These are phyloP conservation scores for Vesta saturnalis DNA, from an alignment of 2,888 invertebrate species.

Conservation along the genomic window DNA sequence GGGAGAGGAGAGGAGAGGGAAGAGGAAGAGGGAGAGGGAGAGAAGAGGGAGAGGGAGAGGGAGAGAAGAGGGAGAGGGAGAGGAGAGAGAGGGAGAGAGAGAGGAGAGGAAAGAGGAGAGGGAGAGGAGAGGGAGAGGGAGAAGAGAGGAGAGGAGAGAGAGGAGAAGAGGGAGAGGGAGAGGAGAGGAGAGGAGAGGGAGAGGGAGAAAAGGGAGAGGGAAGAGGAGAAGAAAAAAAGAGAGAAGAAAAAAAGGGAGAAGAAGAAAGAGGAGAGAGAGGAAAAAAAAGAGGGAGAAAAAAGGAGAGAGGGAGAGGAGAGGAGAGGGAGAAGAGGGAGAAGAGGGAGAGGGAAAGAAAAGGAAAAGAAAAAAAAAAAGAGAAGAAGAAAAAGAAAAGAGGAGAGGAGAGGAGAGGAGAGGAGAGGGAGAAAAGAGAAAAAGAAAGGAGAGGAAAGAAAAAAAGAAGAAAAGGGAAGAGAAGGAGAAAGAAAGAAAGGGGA, in stretches of 20 bases:
- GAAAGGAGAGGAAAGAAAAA: too few species aligned
- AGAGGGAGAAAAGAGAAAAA: too few species aligned
- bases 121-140: background rate
- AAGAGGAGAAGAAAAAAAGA: background rate
- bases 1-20: too few species aligned
- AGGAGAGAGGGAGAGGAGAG: background rate
- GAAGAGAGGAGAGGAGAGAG: background rate
- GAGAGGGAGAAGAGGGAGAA: too few species aligned
- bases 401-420: too few species aligned
- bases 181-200: background rate
- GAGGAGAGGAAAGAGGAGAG: background rate
- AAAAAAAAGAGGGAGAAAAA: background rate
- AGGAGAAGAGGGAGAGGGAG: background rate
- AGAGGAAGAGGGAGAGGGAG: background rate
- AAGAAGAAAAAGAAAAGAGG: background rate
- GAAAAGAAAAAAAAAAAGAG: background rate
- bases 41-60: background rate
- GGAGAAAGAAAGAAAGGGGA: too few species aligned
- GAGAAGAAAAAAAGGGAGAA: background rate
- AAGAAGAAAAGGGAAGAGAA: too few species aligned
- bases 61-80: background rate
- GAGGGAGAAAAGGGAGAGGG: background rate
- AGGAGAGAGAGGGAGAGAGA: background rate
- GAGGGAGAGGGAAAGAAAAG: background rate
- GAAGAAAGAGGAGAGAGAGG: background rate